A percentile compares a stretch with the other conserved stretches of the same genome.
Conservation (phyloP, 2,797 vertebrate genomes). For the Rhinophrynus dorsalis region DNA sequence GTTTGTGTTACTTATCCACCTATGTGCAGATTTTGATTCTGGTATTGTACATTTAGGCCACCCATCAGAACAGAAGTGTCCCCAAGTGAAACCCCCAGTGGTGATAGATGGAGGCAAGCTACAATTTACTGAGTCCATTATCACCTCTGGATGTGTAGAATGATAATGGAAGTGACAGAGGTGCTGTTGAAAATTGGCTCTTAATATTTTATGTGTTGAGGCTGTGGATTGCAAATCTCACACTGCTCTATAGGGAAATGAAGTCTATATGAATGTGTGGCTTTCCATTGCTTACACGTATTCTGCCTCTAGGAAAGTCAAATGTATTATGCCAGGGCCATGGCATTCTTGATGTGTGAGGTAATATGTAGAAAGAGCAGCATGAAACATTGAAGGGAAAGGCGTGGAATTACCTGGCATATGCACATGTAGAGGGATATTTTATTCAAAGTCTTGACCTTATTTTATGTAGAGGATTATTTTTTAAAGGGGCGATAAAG, state of each 20-base stretch:
- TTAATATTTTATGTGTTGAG: constrained; percentile 92
- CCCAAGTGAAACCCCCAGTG: constrained; percentile 65
- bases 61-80: constrained; percentile 63
- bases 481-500: too few species aligned
- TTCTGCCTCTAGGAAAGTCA: constrained; percentile 49
- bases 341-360: constrained; percentile 44
- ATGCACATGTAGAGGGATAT: not conserved
- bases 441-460: too few species aligned
- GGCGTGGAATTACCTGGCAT: not conserved
- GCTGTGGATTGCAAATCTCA: constrained; percentile 72
- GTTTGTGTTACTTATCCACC: too few species aligned
- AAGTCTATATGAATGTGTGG: constrained; percentile 39
- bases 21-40: too few species aligned
- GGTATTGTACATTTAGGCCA: constrained; percentile 66
- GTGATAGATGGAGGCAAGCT: constrained; percentile 67
- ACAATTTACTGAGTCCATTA: constrained; percentile 82
- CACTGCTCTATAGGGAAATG: constrained; percentile 74
- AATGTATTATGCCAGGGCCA: constrained; percentile 49
- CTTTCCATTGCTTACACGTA: constrained; percentile 46
- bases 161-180: constrained; percentile 86
- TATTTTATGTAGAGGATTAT: too few species aligned
- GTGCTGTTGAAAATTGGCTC: constrained; percentile 86
- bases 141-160: constrained; percentile 80
- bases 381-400: constrained; percentile 36
- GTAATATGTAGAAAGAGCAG: constrained; percentile 25